phyloP scores from a whole-genome alignment of 2,113 vertebrate species.

The Apteryx owenii region DNA sequence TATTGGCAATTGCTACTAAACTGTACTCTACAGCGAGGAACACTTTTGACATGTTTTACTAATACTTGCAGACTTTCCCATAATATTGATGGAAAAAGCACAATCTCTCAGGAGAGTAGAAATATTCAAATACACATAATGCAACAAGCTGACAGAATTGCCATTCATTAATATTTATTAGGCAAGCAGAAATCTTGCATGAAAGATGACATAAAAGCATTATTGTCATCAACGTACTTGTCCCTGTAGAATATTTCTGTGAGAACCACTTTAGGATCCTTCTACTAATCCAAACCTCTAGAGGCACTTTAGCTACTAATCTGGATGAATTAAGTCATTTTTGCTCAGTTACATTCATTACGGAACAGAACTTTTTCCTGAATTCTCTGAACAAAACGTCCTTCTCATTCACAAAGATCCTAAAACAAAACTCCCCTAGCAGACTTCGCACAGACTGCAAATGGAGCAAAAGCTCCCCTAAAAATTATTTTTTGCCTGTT shows the following conservation, averaged over 20 bases:
- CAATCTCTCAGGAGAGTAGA: neutral
- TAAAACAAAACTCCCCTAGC: neutral
- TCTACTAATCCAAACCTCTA: conserved; percentile 35
- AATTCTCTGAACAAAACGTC: neutral
- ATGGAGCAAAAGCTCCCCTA: neutral
- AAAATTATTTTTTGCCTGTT: neutral
- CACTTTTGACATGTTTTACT: neutral
- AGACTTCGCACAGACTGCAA: neutral
- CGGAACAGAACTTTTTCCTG: neutral
- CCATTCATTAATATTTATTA: neutral
- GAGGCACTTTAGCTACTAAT: neutral
- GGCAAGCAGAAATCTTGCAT: neutral
- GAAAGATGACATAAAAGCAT: neutral
- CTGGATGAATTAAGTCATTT: conserved; percentile 11
- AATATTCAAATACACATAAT: fast-evolving
- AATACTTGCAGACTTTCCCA: neutral
- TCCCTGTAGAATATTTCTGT: neutral
- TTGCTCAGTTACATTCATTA: neutral
- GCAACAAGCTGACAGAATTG: neutral
- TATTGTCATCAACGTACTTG: neutral
- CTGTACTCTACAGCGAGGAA: neutral
- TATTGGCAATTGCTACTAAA: neutral
- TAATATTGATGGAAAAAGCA: neutral
- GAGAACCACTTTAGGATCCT: neutral
- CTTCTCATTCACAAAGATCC: neutral